Base-by-base conservation (phyloP, 2,797 vertebrate species). In the Peromyscus nudipes region DNA sequence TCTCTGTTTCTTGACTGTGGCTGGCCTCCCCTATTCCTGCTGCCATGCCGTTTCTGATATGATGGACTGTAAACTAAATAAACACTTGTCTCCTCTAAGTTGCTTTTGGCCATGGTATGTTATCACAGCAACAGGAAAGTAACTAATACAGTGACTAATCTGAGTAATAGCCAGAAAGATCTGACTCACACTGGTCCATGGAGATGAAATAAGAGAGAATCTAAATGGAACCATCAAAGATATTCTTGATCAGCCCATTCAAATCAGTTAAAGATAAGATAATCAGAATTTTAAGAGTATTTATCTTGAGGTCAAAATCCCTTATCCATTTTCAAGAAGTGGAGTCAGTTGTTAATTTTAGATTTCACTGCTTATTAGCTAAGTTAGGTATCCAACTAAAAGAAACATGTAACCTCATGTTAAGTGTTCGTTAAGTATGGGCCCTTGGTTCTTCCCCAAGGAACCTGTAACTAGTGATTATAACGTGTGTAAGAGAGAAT, bases 351-450 rank as follows among this genome's bases (percentile, higher is more conserved):
- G 23, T 94, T 52, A 65, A 34, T 62, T 37, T 92, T n/a, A 91
- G 67, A 92, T 94, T 73, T 52, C 29, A 76, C 13, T 64, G 10
- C 34, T 76, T 88, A 3, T 84, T 76, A 21, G 25, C 55, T 7
- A 97, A 73, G 19, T 77, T 69, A 43, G 23, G 1, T 79, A 19
- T 93, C 31, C 3, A 82, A 86, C 23, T 82, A n/a, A 52, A 91
- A 91, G 40, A 75, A 4, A 57, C 19, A 57, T 89, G 6, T 16
- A 85, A 86, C 17, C 1, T 40, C 21, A 75, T 75, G 46, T 64
- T 75, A 91, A 91, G 7, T 37, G 25, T n/a, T 76, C 60, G n/a
- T 92, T 67, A 95, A 79, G 69, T 34, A 95, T 80, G 80, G 25
- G 52, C 81, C 49, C 60, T 84, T 81, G 25, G 52, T 85, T 55